Evolutionary conservation across 2,888 invertebrate genomes (phyloP).

Genomic region (Alentia gelatinosa): DNA sequence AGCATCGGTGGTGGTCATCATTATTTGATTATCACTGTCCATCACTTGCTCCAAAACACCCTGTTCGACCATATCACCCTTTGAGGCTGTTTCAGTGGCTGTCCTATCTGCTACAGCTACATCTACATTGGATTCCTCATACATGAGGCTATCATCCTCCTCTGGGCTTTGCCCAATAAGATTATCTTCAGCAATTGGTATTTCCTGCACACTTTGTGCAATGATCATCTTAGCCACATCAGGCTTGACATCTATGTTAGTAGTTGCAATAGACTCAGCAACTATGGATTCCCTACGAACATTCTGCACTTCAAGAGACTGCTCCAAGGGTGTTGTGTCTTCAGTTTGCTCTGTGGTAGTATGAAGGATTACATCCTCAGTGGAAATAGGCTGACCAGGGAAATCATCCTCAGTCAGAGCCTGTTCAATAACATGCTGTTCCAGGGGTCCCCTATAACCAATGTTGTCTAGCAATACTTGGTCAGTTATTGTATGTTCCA

Average conservation of each 20-base stretch:
- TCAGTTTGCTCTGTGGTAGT: not conserved
- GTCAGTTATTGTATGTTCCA: not conserved
- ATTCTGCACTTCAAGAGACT: not conserved
- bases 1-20: not conserved
- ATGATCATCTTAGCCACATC: not conserved
- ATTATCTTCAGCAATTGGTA: not conserved
- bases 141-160: not conserved
- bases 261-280: not conserved
- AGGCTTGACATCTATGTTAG: not conserved
- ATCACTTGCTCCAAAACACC: not conserved
- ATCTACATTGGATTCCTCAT: conserved; percentile 1
- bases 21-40: not conserved
- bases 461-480: not conserved
- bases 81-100: not conserved
- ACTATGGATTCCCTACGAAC: conserved; percentile 1
- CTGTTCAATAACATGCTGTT: not conserved
- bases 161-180: not conserved
- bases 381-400: not conserved
- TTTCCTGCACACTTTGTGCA: conserved; percentile 25
- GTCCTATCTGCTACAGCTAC: not conserved
- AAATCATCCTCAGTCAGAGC: not conserved
- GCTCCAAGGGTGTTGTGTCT: not conserved
- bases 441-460: not conserved
- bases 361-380: not conserved
- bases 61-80: not conserved